Percentiles rank a stretch among this genome's conserved stretches.
Conservation (phyloP, 2,888 invertebrate genomes). For the Frankliniella fusca region DNA sequence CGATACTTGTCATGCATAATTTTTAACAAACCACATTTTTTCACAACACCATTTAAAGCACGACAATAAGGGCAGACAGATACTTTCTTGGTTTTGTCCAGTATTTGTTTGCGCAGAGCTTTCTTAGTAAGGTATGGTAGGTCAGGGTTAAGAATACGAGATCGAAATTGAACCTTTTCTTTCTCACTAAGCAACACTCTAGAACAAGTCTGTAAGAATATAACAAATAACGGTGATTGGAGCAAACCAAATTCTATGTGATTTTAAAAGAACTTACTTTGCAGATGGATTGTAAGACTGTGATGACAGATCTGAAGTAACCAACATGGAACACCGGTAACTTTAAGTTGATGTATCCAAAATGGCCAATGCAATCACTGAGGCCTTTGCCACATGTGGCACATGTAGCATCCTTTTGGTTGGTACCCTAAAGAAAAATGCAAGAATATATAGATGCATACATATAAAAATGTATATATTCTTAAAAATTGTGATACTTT, state of each 20-base stretch:
- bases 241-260: neutral
- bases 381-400: conserved; percentile 88
- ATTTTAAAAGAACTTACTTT: conserved; percentile 59
- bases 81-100: conserved; percentile 80
- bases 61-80: conserved; percentile 79
- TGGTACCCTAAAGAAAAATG: conserved; percentile 66
- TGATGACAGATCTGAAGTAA: conserved; percentile 86
- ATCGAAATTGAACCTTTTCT: conserved; percentile 65
- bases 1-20: conserved; percentile 88
- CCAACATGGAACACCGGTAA: conserved; percentile 97
- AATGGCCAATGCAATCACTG: conserved; percentile 95
- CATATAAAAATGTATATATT: conserved; percentile 29
- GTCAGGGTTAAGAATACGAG: conserved; percentile 72
- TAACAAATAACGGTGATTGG: conserved; percentile 18
- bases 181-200: conserved; percentile 69
- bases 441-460: neutral
- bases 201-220: conserved; percentile 56
- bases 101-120: conserved; percentile 73
- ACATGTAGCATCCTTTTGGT: conserved; percentile 79
- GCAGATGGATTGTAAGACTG: conserved; percentile 91
- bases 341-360: conserved; percentile 91
- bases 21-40: conserved; percentile 86
- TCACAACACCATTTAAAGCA: conserved; percentile 83
- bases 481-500: neutral
- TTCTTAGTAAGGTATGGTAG: conserved; percentile 86